Evolutionary conservation across 2,797 vertebrate species (phyloP).

Genomic region (Falco berigora): DNA sequence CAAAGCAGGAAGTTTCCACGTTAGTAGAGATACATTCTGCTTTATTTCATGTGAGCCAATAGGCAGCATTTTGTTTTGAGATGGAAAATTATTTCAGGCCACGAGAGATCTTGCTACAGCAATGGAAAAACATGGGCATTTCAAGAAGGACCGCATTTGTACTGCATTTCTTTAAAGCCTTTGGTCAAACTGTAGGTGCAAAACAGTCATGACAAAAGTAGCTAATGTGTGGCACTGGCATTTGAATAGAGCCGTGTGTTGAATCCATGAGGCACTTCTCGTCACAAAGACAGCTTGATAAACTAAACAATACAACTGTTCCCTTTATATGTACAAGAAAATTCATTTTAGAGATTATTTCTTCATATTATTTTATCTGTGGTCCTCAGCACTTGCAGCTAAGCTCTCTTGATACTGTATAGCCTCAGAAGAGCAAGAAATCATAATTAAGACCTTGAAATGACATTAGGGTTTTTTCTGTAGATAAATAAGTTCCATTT

Average conservation of each 20-base stretch:
- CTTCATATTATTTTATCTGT: not conserved
- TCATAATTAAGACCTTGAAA: not conserved
- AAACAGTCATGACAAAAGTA: not conserved
- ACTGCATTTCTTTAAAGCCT: not conserved
- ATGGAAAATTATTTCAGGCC: not conserved
- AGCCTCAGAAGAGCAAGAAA: not conserved
- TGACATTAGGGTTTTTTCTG: not conserved
- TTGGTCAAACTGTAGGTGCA: not conserved
- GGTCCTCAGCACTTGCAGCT: not conserved
- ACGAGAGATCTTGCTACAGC: not conserved
- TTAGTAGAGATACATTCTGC: not conserved
- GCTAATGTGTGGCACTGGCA: not conserved
- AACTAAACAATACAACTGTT: not conserved
- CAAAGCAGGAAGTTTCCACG: not conserved
- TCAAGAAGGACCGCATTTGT: not conserved
- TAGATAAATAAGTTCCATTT: not conserved
- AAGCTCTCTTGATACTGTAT: not conserved
- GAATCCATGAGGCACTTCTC: not conserved
- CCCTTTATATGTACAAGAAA: not conserved
- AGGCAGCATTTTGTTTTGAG: not conserved
- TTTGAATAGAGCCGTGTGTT: not conserved
- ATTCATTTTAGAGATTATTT: not conserved
- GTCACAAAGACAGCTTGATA: not conserved
- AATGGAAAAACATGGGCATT: not conserved
- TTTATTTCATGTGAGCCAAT: not conserved